phyloP scores from a whole-genome alignment of 2,113 vertebrate genomes.

The Phylloscopus whistleri region DNA sequence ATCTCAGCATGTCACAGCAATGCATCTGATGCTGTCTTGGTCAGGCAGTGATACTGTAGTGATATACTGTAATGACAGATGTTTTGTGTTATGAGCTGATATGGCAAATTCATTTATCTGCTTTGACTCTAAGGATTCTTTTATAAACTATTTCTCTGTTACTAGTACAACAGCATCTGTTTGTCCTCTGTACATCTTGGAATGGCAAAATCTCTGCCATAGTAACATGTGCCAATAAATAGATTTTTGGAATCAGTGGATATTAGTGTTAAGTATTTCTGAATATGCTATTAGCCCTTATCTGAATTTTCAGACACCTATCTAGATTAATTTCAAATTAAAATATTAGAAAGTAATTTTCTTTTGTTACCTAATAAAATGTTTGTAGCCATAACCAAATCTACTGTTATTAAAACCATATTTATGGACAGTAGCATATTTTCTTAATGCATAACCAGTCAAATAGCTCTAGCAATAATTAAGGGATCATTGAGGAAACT shows the following conservation, averaged over 20 bases:
- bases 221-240: background rate
- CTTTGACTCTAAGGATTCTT: background rate
- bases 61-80: background rate
- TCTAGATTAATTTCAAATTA: background rate
- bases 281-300: background rate
- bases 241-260: background rate
- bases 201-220: background rate
- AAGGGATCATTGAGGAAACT: background rate
- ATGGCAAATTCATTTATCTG: background rate
- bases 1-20: background rate
- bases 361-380: background rate
- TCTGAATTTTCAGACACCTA: background rate
- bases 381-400: background rate
- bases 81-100: background rate
- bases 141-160: background rate
- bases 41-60: background rate
- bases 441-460: background rate
- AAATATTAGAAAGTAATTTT: background rate
- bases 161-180: background rate
- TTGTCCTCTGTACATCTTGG: background rate
- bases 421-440: background rate
- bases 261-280: background rate
- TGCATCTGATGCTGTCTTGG: background rate
- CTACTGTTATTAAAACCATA: background rate
- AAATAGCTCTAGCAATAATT: background rate